Base-by-base conservation (phyloP, 2,888 invertebrate species). In the Synanthedon myopaeformis region DNA sequence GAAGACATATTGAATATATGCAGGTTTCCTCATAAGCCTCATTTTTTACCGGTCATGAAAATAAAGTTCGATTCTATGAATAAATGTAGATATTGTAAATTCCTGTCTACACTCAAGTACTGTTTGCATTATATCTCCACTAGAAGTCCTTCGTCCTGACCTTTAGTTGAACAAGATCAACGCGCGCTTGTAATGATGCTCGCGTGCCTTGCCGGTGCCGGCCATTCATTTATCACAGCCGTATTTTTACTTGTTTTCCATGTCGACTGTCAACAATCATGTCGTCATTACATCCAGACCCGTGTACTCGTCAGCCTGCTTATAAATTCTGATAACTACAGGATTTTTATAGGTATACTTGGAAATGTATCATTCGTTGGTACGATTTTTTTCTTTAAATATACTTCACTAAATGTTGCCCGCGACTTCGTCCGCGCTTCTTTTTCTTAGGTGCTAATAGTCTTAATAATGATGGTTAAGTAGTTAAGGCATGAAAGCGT, bases 241-340 rank as follows among this genome's bases (percentile, higher is more conserved):
- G 72, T 81, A 80, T 82, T 82, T 82, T 79, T 83, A 82, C 82
- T 82, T 79, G 81, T 83, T 81, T 78, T 70, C 74, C 75, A 73
- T 81, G 82, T 82, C 76, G 72, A 64, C 76, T 80, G 82, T 83
- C 79, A 74, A 82, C 84, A 82, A 80, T 78, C 83, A 81, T 83
- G 84, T 84, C 81, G 76, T 83, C 83, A 85, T 85, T 86, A 85
- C 83, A 71, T 74, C 68, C 79, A 72, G 67, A 75, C 70, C 65
- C 76, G 74, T 76, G 79, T 79, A 76, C 72, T 69, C 71, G 78
- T 81, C 79, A 76, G 65, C 74, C 71, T 67, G 74, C 77, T 78
- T 72, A 83, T 86, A 84, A 83, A 86, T 86, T 79, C 75, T 81
- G 80, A 79, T 78, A 85, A 76, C 74, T 83, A 78, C 72, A 73